A percentile compares a stretch with the other conserved stretches of the same genome.
Conservation (phyloP, 2,888 invertebrate species). For the Tiliacea aurago region DNA sequence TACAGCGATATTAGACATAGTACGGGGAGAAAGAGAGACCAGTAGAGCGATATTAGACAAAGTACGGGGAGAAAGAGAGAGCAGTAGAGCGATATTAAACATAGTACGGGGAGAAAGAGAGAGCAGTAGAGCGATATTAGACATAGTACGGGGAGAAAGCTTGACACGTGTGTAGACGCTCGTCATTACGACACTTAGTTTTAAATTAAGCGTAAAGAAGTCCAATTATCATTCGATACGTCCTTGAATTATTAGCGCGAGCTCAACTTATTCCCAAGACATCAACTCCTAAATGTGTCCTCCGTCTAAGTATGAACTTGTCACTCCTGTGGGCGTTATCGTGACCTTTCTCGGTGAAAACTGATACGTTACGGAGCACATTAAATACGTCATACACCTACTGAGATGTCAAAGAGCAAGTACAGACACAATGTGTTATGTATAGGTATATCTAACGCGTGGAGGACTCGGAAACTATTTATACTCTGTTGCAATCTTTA, state of each 20-base stretch:
- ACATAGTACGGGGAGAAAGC: not conserved
- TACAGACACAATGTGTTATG: conserved; percentile 1
- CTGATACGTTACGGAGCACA: conserved; percentile 39
- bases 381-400: conserved; percentile 52
- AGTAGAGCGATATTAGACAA: too few species aligned
- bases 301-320: conserved; percentile 21
- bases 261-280: conserved; percentile 7
- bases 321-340: conserved; percentile 44
- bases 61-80: too few species aligned
- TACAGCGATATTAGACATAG: too few species aligned
- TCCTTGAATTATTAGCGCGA: conserved; percentile 6
- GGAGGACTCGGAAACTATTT: conserved; percentile 31
- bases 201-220: not conserved
- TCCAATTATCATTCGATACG: not conserved
- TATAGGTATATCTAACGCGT: conserved; percentile 25
- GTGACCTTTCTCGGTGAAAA: conserved; percentile 54
- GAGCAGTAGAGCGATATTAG: too few species aligned
- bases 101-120: too few species aligned
- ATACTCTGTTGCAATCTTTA: conserved; percentile 26
- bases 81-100: too few species aligned
- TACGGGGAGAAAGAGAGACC: too few species aligned
- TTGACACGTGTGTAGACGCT: not conserved
- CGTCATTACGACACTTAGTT: not conserved
- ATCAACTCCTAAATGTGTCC: conserved; percentile 3
- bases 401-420: conserved; percentile 31